Conservation (phyloP, 1,140 invertebrate genomes). For the Zophobas atratus region DNA sequence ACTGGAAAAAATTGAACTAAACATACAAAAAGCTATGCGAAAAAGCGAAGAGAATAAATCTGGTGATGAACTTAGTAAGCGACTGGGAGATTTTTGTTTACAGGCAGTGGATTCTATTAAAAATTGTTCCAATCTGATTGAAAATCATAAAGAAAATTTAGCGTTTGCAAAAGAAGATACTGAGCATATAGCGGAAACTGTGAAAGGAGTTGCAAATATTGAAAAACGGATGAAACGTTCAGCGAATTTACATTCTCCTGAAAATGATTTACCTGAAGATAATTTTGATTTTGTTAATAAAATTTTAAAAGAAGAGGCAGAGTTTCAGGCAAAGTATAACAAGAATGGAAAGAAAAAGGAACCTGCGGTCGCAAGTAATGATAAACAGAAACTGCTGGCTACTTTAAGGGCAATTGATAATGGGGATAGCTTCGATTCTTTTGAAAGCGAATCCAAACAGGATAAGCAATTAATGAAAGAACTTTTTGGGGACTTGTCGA, state of each 20-base stretch:
- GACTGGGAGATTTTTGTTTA: slow-evolving; percentile 67
- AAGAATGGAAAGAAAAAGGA: slow-evolving; percentile 63
- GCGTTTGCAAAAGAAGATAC: slow-evolving; percentile 67
- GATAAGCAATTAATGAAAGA: slow-evolving; percentile 66
- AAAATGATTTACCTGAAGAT: slow-evolving; percentile 48
- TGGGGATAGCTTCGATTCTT: slow-evolving; percentile 70
- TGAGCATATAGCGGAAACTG: slow-evolving; percentile 67
- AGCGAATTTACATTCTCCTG: slow-evolving; percentile 49
- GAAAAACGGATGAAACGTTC: slow-evolving; percentile 60
- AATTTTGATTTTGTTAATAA: slow-evolving; percentile 59
- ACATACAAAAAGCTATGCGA: slow-evolving; percentile 36
- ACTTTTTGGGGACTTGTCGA: slow-evolving; percentile 62
- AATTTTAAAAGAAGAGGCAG: slow-evolving; percentile 62
- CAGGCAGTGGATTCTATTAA: slow-evolving; percentile 70
- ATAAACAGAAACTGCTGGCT: slow-evolving; percentile 75
- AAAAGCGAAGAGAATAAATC: slow-evolving; percentile 42
- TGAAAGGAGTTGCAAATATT: slow-evolving; percentile 67
- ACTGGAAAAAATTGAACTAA: slow-evolving; percentile 65
- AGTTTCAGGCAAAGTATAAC: slow-evolving; percentile 56
- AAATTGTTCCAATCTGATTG: slow-evolving; percentile 69
- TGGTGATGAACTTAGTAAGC: slow-evolving; percentile 56
- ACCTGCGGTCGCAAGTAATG: slow-evolving; percentile 62
- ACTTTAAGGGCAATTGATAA: slow-evolving; percentile 78
- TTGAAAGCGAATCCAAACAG: slow-evolving; percentile 59
- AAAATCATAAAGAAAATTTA: slow-evolving; percentile 69